Conservation (phyloP, 2,888 invertebrate species). For the Conops quadrifasciatus region DNA sequence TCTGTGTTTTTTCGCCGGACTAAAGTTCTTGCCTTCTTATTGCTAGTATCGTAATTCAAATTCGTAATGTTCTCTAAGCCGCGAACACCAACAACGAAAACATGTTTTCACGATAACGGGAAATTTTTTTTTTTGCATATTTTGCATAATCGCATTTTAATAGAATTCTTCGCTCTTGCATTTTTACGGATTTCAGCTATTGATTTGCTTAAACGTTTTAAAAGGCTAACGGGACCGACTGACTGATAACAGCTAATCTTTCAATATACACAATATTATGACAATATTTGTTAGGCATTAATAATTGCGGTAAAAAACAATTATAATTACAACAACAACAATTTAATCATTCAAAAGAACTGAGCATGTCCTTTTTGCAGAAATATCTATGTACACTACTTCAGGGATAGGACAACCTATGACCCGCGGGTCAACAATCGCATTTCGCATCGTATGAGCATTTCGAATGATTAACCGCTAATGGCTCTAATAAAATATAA, state of each 20-base stretch:
- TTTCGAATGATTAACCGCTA: no score
- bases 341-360: not conserved
- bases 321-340: not conserved
- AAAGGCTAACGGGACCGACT: no score
- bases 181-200: not conserved
- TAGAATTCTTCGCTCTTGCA: not conserved
- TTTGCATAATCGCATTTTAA: slow-evolving; percentile 28
- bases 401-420: no score
- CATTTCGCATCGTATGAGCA: no score
- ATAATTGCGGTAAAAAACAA: not conserved
- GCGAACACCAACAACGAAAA: not conserved
- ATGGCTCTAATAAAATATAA: no score
- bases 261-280: slow-evolving; percentile 3
- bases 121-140: not conserved
- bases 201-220: slow-evolving; percentile 14
- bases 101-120: slow-evolving; percentile 5
- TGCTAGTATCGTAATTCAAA: no score
- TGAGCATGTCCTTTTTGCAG: not conserved
- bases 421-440: no score
- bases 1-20: no score
- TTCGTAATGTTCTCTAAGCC: no score
- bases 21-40: no score
- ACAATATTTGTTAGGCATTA: slow-evolving; percentile 15
- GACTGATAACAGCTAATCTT: not conserved
- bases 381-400: no score